Percentiles rank a stretch among this genome's conserved stretches.
These are phyloP conservation scores for Fabriciana adippe DNA, from an alignment of 2,888 invertebrate species.

Conservation along the genomic window DNA sequence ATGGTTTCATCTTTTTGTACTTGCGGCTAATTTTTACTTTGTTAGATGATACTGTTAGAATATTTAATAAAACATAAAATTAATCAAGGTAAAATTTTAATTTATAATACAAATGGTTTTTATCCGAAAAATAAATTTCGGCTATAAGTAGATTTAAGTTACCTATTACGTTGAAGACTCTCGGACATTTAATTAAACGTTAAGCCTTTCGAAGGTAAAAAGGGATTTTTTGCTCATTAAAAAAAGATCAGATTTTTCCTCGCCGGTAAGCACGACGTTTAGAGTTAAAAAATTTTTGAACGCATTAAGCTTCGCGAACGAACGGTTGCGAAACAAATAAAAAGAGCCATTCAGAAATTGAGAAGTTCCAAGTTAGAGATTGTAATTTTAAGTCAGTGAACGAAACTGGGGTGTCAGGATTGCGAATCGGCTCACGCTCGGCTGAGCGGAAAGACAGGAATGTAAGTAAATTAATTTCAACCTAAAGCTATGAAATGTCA, in stretches of 20 bases:
- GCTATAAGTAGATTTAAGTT: conserved; percentile 39
- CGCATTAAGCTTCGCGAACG: conserved; percentile 49
- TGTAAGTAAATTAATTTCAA: conserved; percentile 75
- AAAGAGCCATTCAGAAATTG: conserved; percentile 49
- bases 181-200: conserved; percentile 40
- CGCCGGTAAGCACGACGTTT: conserved; percentile 43
- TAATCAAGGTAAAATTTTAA: conserved; percentile 13
- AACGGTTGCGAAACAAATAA: conserved; percentile 55
- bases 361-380: conserved; percentile 54
- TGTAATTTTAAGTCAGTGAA: conserved; percentile 71
- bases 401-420: conserved; percentile 68
- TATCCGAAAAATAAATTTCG: conserved; percentile 31
- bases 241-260: conserved; percentile 45
- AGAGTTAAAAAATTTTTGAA: conserved; percentile 44
- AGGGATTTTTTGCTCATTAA: conserved; percentile 42
- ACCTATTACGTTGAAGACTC: conserved; percentile 38
- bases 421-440: conserved; percentile 70
- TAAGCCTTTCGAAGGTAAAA: conserved; percentile 38
- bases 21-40: not conserved
- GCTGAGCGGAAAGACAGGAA: conserved; percentile 71
- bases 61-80: conserved; percentile 8
- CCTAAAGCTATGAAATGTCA: conserved; percentile 43
- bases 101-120: conserved; percentile 22
- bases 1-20: not conserved
- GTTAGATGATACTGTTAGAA: conserved; percentile 15